Evolutionary conservation across 2,113 vertebrate genomes (phyloP).

Genomic region (Galeopterus variegatus): DNA sequence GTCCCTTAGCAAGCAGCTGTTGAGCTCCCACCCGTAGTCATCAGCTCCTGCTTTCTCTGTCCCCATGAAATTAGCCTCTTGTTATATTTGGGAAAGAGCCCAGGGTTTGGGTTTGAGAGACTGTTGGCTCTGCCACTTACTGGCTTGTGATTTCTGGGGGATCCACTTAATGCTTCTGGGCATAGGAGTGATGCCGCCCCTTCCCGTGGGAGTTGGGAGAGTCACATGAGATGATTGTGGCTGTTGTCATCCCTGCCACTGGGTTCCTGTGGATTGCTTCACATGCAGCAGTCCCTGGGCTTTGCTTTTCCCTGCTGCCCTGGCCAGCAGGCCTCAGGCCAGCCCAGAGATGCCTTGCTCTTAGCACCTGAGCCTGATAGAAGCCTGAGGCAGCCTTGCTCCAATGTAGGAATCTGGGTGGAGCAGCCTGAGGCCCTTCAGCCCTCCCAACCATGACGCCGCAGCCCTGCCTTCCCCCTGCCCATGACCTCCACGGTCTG

Average conservation of each 20-base stretch:
- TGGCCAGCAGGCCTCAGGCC: not conserved
- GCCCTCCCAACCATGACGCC: not conserved
- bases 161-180: not conserved
- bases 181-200: not conserved
- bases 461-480: not conserved
- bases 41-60: not conserved
- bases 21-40: not conserved
- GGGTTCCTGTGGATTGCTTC: fast-evolving
- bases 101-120: not conserved
- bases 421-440: not conserved
- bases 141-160: not conserved
- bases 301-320: not conserved
- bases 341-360: not conserved
- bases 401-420: not conserved
- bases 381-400: too few species aligned
- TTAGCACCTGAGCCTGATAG: fast-evolving
- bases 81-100: not conserved
- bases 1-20: not conserved
- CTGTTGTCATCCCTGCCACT: not conserved
- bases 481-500: not conserved
- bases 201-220: not conserved
- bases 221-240: not conserved
- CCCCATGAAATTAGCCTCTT: not conserved
- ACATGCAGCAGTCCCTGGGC: fast-evolving
- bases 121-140: not conserved